These are phyloP conservation scores for Pavo muticus DNA, from an alignment of 2,113 vertebrate genomes.

Conservation along the genomic window DNA sequence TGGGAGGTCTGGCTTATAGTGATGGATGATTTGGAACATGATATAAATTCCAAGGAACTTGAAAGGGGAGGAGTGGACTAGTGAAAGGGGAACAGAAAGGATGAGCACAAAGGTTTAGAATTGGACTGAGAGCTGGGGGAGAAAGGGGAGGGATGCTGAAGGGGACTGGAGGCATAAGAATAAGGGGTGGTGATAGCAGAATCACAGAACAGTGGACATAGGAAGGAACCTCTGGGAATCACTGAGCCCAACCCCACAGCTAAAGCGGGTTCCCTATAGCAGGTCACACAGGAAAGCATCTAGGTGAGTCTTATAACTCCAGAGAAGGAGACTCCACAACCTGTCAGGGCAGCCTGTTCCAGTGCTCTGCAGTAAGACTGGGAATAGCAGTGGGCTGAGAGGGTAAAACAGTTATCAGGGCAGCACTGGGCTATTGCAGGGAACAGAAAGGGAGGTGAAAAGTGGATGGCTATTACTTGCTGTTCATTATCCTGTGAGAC, in stretches of 20 bases:
- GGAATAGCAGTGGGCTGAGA: not conserved
- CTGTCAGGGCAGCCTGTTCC: not conserved
- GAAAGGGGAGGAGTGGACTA: not conserved
- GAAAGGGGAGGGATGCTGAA: not conserved
- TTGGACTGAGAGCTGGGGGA: not conserved
- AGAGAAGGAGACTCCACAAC: not conserved
- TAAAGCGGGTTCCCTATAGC: not conserved
- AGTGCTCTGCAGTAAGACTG: not conserved
- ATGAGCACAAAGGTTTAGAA: not conserved
- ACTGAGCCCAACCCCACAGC: not conserved
- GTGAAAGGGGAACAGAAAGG: not conserved
- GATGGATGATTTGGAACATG: not conserved
- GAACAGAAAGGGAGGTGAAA: not conserved
- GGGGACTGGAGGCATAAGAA: not conserved
- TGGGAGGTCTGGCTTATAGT: not conserved
- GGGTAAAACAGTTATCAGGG: not conserved
- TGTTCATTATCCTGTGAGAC: constrained; percentile 19
- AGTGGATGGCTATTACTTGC: not conserved
- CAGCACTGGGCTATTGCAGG: not conserved
- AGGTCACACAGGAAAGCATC: not conserved
- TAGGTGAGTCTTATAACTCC: not conserved
- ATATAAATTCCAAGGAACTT: not conserved
- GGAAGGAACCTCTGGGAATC: too few species aligned
- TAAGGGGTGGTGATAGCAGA: not conserved
- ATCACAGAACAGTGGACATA: not conserved